phyloP scores from a whole-genome alignment of 1,140 invertebrate species.

The Macrobrachium nipponense region DNA sequence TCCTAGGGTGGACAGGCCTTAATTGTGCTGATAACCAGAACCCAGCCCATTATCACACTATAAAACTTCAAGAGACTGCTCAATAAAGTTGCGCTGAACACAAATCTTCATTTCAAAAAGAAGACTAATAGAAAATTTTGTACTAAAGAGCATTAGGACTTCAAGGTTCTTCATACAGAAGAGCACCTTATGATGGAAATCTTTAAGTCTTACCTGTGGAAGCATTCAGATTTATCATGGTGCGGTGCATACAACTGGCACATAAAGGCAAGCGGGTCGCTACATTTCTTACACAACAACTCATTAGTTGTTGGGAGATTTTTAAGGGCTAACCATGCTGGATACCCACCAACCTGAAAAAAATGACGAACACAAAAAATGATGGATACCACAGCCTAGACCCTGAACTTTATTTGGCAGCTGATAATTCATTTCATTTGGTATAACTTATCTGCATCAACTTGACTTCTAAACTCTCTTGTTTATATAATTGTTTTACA shows the following conservation, averaged over 20 bases:
- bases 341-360: conserved; percentile 85
- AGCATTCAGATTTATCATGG: conserved; percentile 76
- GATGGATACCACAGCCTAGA: too few relatives aligned
- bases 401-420: background rate
- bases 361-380: too few relatives aligned
- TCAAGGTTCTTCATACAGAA: too few relatives aligned
- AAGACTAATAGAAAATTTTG: too few relatives aligned
- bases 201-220: conserved; percentile 75
- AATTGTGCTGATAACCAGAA: too few relatives aligned
- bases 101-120: too few relatives aligned
- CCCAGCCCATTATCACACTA: too few relatives aligned
- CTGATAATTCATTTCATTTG: too few relatives aligned
- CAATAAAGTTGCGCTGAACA: too few relatives aligned
- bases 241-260: conserved; percentile 93
- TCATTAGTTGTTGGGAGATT: conserved; percentile 77
- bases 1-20: too few relatives aligned
- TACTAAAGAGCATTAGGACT: too few relatives aligned
- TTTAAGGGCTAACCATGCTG: conserved; percentile 87
- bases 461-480: background rate
- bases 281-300: conserved; percentile 80
- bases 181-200: background rate
- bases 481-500: background rate
- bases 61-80: too few relatives aligned
- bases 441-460: background rate
- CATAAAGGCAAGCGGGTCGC: conserved; percentile 82